A percentile compares a stretch with the other conserved stretches of the same genome.
Conservation (phyloP, 2,888 invertebrate species). For the Chelonus formosanus region DNA sequence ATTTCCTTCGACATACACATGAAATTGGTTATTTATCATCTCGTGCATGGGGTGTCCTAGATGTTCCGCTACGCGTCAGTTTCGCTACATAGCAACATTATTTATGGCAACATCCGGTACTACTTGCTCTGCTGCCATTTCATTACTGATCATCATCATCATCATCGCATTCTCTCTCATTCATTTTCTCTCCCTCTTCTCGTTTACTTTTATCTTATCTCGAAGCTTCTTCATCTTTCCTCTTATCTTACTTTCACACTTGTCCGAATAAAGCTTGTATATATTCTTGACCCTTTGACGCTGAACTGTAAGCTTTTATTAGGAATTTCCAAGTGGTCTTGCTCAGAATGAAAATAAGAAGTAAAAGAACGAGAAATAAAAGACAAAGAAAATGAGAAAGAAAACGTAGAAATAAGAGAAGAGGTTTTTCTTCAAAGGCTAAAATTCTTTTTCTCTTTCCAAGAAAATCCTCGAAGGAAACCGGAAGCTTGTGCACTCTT, state of each 20-base stretch:
- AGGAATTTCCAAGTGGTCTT: no score
- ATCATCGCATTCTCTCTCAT: slow-evolving; percentile 21
- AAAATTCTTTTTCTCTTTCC: slow-evolving; percentile 41
- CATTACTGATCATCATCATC: slow-evolving; percentile 21
- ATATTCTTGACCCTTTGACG: slow-evolving; percentile 3
- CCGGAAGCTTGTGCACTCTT: slow-evolving; percentile 42
- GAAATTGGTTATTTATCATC: slow-evolving; percentile 42
- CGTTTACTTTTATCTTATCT: slow-evolving; percentile 25
- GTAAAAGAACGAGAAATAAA: no score
- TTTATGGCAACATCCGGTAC: slow-evolving; percentile 38
- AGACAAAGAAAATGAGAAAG: no score
- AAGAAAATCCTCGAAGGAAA: slow-evolving; percentile 48
- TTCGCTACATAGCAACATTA: slow-evolving; percentile 36
- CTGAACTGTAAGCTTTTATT: no score
- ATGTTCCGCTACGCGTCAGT: slow-evolving; percentile 48
- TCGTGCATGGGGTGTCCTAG: slow-evolving; percentile 52
- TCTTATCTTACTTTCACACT: no score
- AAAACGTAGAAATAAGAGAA: no score
- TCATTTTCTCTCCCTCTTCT: slow-evolving; percentile 28
- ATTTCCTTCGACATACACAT: slow-evolving; percentile 12
- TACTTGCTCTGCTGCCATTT: slow-evolving; percentile 35
- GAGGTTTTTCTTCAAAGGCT: slow-evolving; percentile 32
- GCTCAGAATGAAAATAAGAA: no score
- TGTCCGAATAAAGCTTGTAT: neutral
- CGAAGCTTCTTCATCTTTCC: neutral